Conservation (phyloP, 2,888 invertebrate species). For the Willowsia nigromaculata region DNA sequence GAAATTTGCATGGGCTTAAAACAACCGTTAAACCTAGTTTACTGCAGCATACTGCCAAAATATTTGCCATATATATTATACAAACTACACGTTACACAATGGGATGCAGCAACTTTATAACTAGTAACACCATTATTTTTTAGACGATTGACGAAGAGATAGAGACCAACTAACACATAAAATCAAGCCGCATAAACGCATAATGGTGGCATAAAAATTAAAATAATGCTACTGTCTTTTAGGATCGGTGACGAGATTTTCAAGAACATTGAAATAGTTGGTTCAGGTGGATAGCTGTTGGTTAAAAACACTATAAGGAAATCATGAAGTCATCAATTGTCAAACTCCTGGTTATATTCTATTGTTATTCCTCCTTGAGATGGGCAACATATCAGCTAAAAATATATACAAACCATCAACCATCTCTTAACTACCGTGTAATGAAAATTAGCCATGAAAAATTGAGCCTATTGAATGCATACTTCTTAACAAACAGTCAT, state of each 20-base stretch:
- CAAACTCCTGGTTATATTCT: too few species aligned
- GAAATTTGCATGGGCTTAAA: neutral
- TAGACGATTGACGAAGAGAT: neutral
- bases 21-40: conserved; percentile 31
- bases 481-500: too few species aligned
- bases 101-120: neutral
- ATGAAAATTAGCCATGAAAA: too few species aligned
- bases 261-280: too few species aligned
- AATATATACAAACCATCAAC: too few species aligned
- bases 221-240: neutral
- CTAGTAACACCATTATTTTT: neutral
- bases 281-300: too few species aligned
- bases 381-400: too few species aligned
- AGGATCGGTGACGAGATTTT: neutral
- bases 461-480: too few species aligned
- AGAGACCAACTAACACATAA: conserved; percentile 20
- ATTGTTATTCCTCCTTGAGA: too few species aligned
- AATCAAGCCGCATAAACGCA: conserved; percentile 19
- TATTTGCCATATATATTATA: neutral
- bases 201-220: conserved; percentile 2
- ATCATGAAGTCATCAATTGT: too few species aligned
- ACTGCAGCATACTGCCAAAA: neutral
- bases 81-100: neutral
- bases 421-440: too few species aligned
- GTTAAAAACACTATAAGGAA: too few species aligned